Evolutionary conservation across 1,140 invertebrate species (phyloP).

Genomic region (Littorina saxatilis): DNA sequence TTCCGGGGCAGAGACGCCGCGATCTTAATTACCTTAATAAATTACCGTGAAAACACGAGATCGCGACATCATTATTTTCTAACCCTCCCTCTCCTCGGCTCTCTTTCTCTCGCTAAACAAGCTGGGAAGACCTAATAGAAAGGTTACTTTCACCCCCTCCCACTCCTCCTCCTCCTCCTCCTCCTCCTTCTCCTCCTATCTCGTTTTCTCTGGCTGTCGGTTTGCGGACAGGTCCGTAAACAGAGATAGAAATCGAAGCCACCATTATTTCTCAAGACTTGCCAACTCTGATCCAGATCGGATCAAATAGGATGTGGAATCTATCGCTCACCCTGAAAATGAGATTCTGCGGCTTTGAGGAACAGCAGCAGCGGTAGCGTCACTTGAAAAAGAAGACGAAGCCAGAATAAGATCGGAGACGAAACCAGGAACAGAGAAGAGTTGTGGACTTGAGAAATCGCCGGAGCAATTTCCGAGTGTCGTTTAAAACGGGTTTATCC

Average conservation of each 20-base stretch:
- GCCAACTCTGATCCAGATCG: not conserved
- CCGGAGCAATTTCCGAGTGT: not conserved
- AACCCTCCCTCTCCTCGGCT: not conserved
- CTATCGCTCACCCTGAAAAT: not conserved
- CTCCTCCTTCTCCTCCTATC: no score
- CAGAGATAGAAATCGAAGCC: not conserved
- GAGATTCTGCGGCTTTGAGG: no score
- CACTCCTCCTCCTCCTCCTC: no score
- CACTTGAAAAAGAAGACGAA: not conserved
- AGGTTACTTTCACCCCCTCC: no score
- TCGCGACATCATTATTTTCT: not conserved
- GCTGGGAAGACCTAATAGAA: constrained; percentile 3
- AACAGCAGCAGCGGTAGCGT: no score
- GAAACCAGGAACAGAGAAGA: not conserved
- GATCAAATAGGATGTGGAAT: not conserved
- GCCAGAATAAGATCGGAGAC: not conserved
- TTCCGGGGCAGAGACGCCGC: not conserved
- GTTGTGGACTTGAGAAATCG: not conserved
- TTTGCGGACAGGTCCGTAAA: not conserved
- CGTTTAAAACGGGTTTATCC: constrained; percentile 1
- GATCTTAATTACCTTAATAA: constrained; percentile 18
- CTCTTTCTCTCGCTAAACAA: no score
- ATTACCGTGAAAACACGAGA: not conserved
- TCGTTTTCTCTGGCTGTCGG: no score
- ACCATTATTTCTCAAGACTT: not conserved